Conservation (phyloP, 2,888 invertebrate genomes). For the Apotomis turbidana region DNA sequence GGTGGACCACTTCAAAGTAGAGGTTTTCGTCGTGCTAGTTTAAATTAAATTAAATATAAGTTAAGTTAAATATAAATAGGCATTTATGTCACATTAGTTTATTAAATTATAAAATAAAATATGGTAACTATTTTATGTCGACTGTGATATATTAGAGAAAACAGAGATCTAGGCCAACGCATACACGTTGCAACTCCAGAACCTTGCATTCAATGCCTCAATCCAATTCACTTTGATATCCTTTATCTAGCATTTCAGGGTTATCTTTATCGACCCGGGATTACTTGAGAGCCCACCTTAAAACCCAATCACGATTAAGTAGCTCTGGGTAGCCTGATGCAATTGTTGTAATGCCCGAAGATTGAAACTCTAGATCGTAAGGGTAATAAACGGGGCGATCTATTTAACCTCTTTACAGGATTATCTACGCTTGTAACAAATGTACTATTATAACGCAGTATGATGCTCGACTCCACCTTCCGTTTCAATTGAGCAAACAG, state of each 20-base stretch:
- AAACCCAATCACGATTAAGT: slow-evolving; percentile 26
- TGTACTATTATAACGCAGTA: no score
- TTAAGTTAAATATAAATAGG: background rate
- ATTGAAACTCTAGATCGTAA: background rate
- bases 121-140: no score
- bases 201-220: background rate
- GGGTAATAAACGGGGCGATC: no score
- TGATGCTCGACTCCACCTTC: no score
- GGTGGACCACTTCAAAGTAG: slow-evolving; percentile 16
- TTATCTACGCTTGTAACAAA: no score
- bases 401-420: no score
- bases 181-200: background rate
- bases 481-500: no score
- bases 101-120: background rate
- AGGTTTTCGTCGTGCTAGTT: slow-evolving; percentile 2
- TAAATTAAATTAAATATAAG: background rate
- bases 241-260: background rate
- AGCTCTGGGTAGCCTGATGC: slow-evolving; percentile 8
- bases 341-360: slow-evolving; percentile 29
- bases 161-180: no score
- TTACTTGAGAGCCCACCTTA: slow-evolving; percentile 10
- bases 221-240: slow-evolving; percentile 17
- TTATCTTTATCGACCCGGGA: slow-evolving; percentile 15
- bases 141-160: no score
- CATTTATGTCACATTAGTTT: background rate